phyloP scores from a whole-genome alignment of 2,113 vertebrate species.

The Alexandromys fortis region DNA sequence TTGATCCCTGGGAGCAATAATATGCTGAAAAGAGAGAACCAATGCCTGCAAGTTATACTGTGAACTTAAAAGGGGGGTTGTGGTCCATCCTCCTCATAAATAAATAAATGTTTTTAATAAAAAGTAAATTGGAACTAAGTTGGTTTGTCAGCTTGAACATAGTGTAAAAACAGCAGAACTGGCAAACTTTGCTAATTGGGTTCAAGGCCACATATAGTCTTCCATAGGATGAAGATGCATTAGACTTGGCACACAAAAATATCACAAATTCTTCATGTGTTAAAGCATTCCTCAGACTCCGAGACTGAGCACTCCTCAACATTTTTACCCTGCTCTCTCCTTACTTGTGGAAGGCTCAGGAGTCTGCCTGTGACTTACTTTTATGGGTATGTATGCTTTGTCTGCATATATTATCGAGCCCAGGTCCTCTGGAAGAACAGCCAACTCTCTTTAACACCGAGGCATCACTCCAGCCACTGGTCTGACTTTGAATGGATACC shows the following conservation, averaged over 20 bases:
- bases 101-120: background rate
- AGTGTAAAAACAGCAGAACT: slow-evolving; percentile 45
- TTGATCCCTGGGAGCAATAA: background rate
- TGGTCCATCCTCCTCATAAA: background rate
- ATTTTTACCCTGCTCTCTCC: background rate
- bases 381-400: background rate
- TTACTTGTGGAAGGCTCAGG: background rate
- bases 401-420: background rate
- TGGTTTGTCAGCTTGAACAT: slow-evolving; percentile 30
- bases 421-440: background rate
- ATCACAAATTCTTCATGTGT: background rate
- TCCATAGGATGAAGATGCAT: background rate
- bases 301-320: background rate
- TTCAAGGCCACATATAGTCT: slow-evolving; percentile 1
- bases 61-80: too few species aligned
- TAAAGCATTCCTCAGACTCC: background rate
- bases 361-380: background rate
- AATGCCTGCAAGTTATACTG: background rate
- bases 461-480: too few species aligned
- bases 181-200: slow-evolving; percentile 27
- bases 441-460: background rate
- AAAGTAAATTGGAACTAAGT: background rate
- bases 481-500: background rate
- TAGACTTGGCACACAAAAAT: background rate
- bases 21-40: background rate